Percentiles rank a stretch among this genome's conserved stretches.
Conservation (phyloP, 2,113 vertebrate genomes). For the Ptilonorhynchus violaceus region DNA sequence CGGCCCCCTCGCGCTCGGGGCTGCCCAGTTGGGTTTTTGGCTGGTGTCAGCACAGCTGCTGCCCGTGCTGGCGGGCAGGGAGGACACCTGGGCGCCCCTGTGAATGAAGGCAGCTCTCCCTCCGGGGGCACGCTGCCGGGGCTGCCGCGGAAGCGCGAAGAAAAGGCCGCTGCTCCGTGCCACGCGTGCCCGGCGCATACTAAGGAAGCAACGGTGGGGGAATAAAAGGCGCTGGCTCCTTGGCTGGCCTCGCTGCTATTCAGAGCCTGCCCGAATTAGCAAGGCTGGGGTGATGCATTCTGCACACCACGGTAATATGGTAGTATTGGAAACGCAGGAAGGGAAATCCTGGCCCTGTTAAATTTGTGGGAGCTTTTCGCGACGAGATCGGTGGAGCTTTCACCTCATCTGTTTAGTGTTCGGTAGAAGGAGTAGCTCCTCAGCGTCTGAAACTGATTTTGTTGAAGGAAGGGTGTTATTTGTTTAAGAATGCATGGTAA, state of each 20-base stretch:
- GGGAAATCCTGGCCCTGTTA: not conserved
- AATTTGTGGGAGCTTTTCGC: not conserved
- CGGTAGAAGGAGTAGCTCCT: not conserved
- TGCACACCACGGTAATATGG: not conserved
- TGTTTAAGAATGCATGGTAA: not conserved
- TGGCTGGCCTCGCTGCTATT: not conserved
- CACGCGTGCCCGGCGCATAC: not conserved
- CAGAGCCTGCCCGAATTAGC: not conserved
- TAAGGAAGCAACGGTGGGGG: not conserved
- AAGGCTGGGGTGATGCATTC: not conserved
- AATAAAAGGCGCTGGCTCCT: not conserved
- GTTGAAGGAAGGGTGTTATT: not conserved
- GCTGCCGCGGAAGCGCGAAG: not conserved
- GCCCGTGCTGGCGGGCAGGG: not conserved
- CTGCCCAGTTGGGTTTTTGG: not conserved
- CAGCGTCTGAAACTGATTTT: not conserved
- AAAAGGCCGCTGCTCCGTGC: not conserved
- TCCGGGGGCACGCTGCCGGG: not conserved
- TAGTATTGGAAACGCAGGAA: not conserved
- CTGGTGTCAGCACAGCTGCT: not conserved
- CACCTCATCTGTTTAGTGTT: not conserved
- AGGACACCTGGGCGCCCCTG: not conserved
- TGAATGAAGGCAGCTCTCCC: conserved; percentile 18
- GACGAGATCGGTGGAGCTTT: not conserved
- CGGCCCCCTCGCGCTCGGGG: fast-evolving